Evolutionary conservation across 2,888 invertebrate species (phyloP).

Genomic region (Spilarctia lutea): DNA sequence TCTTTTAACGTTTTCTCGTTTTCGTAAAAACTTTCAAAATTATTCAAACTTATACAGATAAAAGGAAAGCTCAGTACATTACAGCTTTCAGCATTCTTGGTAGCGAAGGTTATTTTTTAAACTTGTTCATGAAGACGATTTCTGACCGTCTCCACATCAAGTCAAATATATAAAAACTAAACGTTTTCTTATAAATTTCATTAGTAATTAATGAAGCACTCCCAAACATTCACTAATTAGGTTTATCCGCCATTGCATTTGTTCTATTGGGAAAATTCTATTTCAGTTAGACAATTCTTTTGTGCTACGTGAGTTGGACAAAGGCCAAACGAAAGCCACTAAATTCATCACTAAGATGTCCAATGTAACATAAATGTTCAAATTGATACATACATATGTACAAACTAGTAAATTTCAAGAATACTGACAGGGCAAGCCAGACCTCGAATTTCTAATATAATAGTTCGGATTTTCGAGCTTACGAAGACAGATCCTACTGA

Average conservation of each 20-base stretch:
- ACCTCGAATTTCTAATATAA: slow-evolving; percentile 9
- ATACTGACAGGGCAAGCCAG: neutral
- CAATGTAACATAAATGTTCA: slow-evolving; percentile 10
- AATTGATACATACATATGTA: neutral
- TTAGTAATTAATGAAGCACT: neutral
- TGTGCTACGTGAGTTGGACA: slow-evolving; percentile 23
- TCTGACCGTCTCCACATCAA: no score
- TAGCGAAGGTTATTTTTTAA: neutral
- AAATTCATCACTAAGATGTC: slow-evolving; percentile 20
- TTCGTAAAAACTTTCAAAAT: neutral
- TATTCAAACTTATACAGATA: neutral
- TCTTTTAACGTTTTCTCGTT: neutral
- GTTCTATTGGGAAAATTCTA: slow-evolving; percentile 20
- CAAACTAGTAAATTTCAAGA: neutral
- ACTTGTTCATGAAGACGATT: no score
- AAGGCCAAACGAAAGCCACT: slow-evolving; percentile 20
- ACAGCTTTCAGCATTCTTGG: neutral
- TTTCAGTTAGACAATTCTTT: slow-evolving; percentile 15
- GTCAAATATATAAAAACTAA: no score
- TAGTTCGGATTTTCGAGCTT: slow-evolving; percentile 5
- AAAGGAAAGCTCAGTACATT: neutral
- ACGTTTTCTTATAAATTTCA: neutral
- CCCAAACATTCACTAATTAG: neutral
- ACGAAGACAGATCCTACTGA: slow-evolving; percentile 5
- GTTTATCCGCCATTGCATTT: neutral